Base-by-base conservation (phyloP, 2,888 invertebrate genomes). In the Hirtodrosophila alboralis region DNA sequence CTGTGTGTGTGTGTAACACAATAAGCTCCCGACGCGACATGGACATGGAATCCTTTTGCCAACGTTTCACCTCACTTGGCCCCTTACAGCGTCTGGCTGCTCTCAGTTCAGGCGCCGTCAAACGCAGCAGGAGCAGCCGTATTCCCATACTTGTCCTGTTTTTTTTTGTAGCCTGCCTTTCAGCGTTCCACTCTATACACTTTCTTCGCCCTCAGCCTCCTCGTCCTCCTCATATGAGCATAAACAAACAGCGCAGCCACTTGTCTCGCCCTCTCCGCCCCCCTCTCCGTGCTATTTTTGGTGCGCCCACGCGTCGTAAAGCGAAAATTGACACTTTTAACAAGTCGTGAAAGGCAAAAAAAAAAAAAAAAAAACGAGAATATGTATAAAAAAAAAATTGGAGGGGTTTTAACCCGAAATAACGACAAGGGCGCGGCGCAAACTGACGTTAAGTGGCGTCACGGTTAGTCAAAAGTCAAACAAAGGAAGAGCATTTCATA, bases 281-380 rank as follows among this genome's bases (percentile, higher is more conserved):
- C 36, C 52, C 4, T 28, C 18, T 23, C 34, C 33, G 0, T 6
- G 6, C 1, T 44, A 23, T 41, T 60, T 59, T 49, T 3, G 13
- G 38, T 10, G 47, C 53, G 31, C 67, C 60, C 72, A 67, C 73
- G 72, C 67, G 57, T 63, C 61, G 70, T 75, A 78, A 70, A 84
- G 62, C 83, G 70, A 84, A 78, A 81, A 84, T 81, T 81, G 81
- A 81, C 81, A 81, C 81, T 81, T 81, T 84, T 71, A 84, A 77
- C 84, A 83, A 83, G 79, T 69, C 61, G 76, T 62, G 59, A 23
- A n/a, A n/a, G n/a, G n/a, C n/a, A n/a, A n/a, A n/a, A n/a, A n/a
- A n/a, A n/a, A n/a, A n/a, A n/a, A n/a, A n/a, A n/a, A n/a, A n/a
- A n/a, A n/a, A n/a, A n/a, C n/a, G n/a, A n/a, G n/a, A n/a, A n/a